Base-by-base conservation (phyloP, 2,797 vertebrate genomes). In the Odontamblyopus rebecca region DNA sequence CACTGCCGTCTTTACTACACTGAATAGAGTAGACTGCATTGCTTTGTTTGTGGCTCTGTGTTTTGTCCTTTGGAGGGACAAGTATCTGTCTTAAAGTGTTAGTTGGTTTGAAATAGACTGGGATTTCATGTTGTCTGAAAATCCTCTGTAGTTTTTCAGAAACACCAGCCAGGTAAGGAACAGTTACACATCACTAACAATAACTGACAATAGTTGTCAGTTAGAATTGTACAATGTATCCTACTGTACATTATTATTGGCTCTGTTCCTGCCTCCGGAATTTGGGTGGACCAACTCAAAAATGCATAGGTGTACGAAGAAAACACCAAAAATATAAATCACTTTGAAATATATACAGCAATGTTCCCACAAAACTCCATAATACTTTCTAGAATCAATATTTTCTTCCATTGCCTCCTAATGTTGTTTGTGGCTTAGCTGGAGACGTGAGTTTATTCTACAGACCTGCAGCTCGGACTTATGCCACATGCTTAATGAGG, bases 401-500 rank as follows among this genome's bases (percentile, higher is more conserved):
- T 48, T 48, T 64, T 44, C 30, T 15, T 48, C 38, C 38, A 23
- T 23, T 35, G 3, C 38, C 26, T 35, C 8, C n/a, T 64, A 35
- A 41, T 63, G 53, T 67, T 30, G 38, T 72, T 41, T 41, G 48
- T 50, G 63, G 63, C 63, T 65, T 50, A 15, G 63, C 41, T 50
- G n/a, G 63, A 26, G 41, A 29, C 15, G 41, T 48, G 18, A 18
- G 38, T 65, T 48, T 65, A 69, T 73, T 7, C 23, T 26, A 57
- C 66, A 44, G 69, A 76, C 62, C 27, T 48, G 1, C 26, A 41
- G 68, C 23, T 29, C 71, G 32, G 19, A 61, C 27, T 62, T 71
- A n/a, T 80, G 61, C 59, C 64, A 74, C 67, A 75, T 76, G 68
- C 81, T 67, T 82, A 84, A 87, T 82, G 72, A 85, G 68, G 82